Base-by-base conservation (phyloP, 2,888 invertebrate species). In the Pterostichus madidus region DNA sequence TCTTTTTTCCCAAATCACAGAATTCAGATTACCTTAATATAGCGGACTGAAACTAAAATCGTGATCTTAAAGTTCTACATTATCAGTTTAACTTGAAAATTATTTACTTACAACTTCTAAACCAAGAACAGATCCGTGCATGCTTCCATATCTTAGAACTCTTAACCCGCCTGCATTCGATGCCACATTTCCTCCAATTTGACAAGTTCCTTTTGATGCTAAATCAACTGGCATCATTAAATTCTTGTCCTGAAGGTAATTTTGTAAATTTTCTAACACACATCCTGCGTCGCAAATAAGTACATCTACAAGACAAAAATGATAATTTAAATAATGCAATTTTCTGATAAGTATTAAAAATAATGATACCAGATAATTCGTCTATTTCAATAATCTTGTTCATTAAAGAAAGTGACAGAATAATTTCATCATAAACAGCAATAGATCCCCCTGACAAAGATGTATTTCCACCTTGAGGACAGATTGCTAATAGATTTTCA, bases 101-200 rank as follows among this genome's bases (percentile, higher is more conserved):
- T n/a, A n/a, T n/a, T n/a, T 82, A 91, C 92, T 91, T 91, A 97
- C 98, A 61, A 94, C 97, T 92, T 99, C 98, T 53, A 99, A 89
- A 44, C 99, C 99, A 81, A 99, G 90, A 2, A 98, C 93, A 84
- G 95, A 96, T 32, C 97, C 98, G 87, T 98, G 98, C 13, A 99
- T 91, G 88, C 97, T 98, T 10, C 99, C 99, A 89, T 98, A 99
- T 68, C 98, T 93, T 44, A 99, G 89, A 8, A 99, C 92, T 83
- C 99, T 91, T 17, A 99, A 90, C 0, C 99, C 99, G 0, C 99
- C 99, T 0, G 99, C 99, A 90, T 98, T 98, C 11, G 99, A 99
- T 49, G 98, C 95, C 39, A 98, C 92, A 89, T 98, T 98, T 17
- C 99, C 99, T 0, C 99, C 99, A 86, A 99, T 97, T 76, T 98